Evolutionary conservation across 1,140 invertebrate genomes (phyloP).

Genomic region (Pissodes strobi): DNA sequence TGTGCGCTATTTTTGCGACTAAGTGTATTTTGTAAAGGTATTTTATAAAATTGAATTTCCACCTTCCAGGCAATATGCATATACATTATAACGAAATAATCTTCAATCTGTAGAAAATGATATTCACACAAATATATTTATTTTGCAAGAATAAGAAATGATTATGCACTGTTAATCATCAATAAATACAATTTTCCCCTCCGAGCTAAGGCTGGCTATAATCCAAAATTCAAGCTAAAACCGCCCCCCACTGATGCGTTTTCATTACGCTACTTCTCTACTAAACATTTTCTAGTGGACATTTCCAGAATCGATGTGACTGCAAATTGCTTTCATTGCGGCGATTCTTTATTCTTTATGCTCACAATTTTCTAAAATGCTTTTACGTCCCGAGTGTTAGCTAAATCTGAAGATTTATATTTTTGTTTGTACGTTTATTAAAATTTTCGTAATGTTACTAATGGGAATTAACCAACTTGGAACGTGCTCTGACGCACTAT

Average conservation of each 20-base stretch:
- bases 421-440: constrained; percentile 32
- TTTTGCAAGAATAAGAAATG: too few species aligned
- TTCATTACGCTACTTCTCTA: constrained; percentile 23
- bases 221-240: background rate
- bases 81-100: too few species aligned
- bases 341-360: constrained; percentile 22
- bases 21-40: too few species aligned
- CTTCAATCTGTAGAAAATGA: too few species aligned
- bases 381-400: constrained; percentile 2
- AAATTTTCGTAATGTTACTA: constrained; percentile 21
- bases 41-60: too few species aligned
- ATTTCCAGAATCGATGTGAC: constrained; percentile 16
- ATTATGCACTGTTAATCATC: too few species aligned
- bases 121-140: too few species aligned
- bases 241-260: background rate
- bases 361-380: constrained; percentile 24
- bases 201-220: too few species aligned
- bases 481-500: constrained; percentile 6
- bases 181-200: background rate
- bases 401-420: constrained; percentile 26
- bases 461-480: constrained; percentile 25
- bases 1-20: too few species aligned
- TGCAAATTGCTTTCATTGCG: constrained; percentile 20
- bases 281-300: constrained; percentile 19
- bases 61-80: too few species aligned